Percentiles rank a stretch among this genome's conserved stretches.
These are phyloP conservation scores for Drosophila seguyi DNA, from an alignment of 1,140 invertebrate genomes.

Conservation along the genomic window DNA sequence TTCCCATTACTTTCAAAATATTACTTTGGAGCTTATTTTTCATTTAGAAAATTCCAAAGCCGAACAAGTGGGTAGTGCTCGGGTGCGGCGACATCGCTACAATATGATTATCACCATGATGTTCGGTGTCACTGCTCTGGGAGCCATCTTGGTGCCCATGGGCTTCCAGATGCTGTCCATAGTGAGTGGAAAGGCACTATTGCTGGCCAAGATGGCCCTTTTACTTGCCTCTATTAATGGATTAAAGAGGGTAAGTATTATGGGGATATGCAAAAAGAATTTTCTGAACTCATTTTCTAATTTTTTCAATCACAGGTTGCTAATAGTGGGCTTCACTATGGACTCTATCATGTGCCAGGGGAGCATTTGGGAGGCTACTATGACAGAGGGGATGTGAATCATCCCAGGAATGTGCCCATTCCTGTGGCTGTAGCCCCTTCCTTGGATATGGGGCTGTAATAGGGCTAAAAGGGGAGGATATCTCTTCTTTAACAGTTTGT, in stretches of 20 bases:
- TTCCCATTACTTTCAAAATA: neutral
- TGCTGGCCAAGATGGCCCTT: conserved; percentile 91
- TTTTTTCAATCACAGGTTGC: conserved; percentile 57
- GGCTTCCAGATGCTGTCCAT: conserved; percentile 92
- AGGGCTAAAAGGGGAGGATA: neutral
- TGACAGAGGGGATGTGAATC: conserved; percentile 76
- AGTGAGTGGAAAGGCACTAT: conserved; percentile 90
- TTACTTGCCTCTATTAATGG: conserved; percentile 92
- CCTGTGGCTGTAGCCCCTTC: conserved; percentile 62
- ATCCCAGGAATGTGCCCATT: conserved; percentile 79
- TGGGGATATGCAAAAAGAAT: fast-evolving
- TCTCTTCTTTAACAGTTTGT: neutral
- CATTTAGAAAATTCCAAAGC: conserved; percentile 7
- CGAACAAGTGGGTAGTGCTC: conserved; percentile 58
- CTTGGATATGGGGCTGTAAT: conserved; percentile 61
- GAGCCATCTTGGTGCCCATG: conserved; percentile 90
- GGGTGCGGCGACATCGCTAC: conserved; percentile 86
- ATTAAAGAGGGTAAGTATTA: conserved; percentile 87
- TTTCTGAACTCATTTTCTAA: no score
- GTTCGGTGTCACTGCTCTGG: conserved; percentile 90
- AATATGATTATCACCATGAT: conserved; percentile 90
- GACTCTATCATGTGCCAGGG: conserved; percentile 78
- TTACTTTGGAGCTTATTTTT: neutral
- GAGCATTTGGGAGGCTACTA: conserved; percentile 77
- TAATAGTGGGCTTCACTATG: conserved; percentile 80